A percentile compares a stretch with the other conserved stretches of the same genome.
Conservation (phyloP, 2,888 invertebrate species). For the Epinotia bilunana region DNA sequence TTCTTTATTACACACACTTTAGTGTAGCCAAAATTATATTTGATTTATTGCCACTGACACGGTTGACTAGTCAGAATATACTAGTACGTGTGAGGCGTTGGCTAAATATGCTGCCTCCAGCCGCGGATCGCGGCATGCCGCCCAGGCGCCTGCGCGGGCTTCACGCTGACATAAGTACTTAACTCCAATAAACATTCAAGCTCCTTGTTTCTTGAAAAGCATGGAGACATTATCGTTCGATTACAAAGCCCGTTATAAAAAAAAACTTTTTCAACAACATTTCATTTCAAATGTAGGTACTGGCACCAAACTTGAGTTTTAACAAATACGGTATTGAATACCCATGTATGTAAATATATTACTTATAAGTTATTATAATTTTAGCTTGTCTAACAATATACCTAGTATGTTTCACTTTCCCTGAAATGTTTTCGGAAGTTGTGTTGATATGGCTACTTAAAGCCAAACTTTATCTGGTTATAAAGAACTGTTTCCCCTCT, state of each 20-base stretch:
- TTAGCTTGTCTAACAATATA: constrained; percentile 6
- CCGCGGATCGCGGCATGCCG: constrained; percentile 12
- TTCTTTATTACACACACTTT: neutral
- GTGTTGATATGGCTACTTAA: constrained; percentile 11
- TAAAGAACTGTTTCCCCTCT: constrained; percentile 42
- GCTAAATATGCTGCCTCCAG: constrained; percentile 1
- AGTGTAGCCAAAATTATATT: neutral
- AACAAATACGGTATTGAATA: constrained; percentile 24
- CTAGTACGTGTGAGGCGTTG: neutral
- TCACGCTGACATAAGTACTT: constrained; percentile 26
- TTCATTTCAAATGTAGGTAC: constrained; percentile 5
- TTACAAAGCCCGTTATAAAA: neutral
- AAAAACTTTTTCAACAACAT: no score
- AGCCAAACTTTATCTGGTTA: constrained; percentile 35
- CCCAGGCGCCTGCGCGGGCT: constrained; percentile 21
- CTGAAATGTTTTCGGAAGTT: constrained; percentile 28
- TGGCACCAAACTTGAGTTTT: constrained; percentile 18
- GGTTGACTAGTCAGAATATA: neutral
- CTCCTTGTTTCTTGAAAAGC: neutral
- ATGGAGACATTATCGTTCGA: neutral
- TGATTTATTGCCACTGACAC: neutral
- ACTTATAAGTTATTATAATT: constrained; percentile 3
- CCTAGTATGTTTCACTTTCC: neutral
- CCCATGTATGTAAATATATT: constrained; percentile 12
- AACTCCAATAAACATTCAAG: constrained; percentile 5